These are phyloP conservation scores for Tachypleus tridentatus DNA, from an alignment of 1,140 invertebrate species.

Conservation along the genomic window DNA sequence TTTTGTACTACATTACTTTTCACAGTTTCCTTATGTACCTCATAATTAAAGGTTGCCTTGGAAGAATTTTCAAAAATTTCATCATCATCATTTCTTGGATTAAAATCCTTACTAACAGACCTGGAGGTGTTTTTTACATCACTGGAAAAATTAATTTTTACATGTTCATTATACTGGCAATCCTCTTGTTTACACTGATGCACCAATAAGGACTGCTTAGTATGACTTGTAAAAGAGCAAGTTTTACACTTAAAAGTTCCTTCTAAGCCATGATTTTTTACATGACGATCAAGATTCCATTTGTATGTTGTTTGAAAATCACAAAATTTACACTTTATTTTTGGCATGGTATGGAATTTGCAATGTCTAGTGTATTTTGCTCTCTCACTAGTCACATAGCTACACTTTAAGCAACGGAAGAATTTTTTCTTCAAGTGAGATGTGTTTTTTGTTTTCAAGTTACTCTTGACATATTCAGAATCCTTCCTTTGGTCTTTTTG, in stretches of 20 bases:
- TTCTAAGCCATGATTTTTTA: conserved; percentile 66
- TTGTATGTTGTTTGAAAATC: conserved; percentile 86
- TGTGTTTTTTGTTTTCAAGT: too few species aligned
- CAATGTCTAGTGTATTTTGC: conserved; percentile 82
- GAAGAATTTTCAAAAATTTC: too few species aligned
- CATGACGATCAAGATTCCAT: conserved; percentile 85
- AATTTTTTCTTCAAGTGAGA: conserved; percentile 35
- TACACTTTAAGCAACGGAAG: conserved; percentile 76
- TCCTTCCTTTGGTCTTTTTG: too few species aligned
- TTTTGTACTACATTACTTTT: too few species aligned
- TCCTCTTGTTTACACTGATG: conserved; percentile 56
- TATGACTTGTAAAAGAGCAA: conserved; percentile 84
- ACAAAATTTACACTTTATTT: conserved; percentile 84
- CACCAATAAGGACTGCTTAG: conserved; percentile 80
- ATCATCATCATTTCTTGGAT: too few species aligned
- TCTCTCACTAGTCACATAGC: conserved; percentile 78
- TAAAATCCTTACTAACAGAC: too few species aligned
- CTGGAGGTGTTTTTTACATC: too few species aligned
- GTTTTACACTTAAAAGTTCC: conserved; percentile 69
- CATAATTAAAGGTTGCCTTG: too few species aligned
- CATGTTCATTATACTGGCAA: too few species aligned
- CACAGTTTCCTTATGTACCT: too few species aligned
- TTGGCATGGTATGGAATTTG: conserved; percentile 86
- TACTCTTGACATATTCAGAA: too few species aligned
- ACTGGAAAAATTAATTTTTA: too few species aligned